Evolutionary conservation across 2,797 vertebrate species (phyloP).

Genomic region (Sebastes nivosus): DNA sequence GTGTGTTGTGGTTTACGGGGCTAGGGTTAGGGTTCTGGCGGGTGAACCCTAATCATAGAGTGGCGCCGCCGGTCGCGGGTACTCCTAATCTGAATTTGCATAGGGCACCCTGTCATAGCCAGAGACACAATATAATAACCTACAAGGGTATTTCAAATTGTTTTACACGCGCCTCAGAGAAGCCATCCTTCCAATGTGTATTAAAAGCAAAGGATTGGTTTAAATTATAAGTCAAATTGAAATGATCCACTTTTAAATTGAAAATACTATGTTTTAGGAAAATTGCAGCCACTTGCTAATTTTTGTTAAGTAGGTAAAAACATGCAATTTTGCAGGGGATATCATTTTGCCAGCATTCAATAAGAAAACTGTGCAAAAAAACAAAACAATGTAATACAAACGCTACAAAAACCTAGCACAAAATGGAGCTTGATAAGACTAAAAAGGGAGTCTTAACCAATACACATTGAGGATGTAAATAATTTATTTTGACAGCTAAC

Average conservation of each 20-base stretch:
- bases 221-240: not conserved
- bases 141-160: not conserved
- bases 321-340: not conserved
- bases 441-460: not conserved
- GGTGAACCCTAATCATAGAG: too few relatives aligned
- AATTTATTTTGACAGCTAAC: conserved; percentile 12
- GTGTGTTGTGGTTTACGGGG: too few relatives aligned
- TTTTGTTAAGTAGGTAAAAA: not conserved
- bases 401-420: not conserved
- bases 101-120: too few relatives aligned
- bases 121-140: not conserved
- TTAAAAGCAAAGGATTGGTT: not conserved
- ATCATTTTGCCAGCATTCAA: not conserved
- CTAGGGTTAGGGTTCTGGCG: too few relatives aligned
- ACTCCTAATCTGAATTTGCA: too few relatives aligned
- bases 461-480: not conserved
- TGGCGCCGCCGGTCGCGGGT: too few relatives aligned
- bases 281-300: not conserved
- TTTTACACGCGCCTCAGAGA: not conserved
- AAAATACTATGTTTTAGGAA: not conserved
- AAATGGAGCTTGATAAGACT: not conserved
- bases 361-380: not conserved
- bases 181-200: not conserved
- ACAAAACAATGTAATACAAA: not conserved
- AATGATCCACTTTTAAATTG: not conserved